Evolutionary conservation across 2,888 invertebrate genomes (phyloP).

Genomic region (Athalia cordata): DNA sequence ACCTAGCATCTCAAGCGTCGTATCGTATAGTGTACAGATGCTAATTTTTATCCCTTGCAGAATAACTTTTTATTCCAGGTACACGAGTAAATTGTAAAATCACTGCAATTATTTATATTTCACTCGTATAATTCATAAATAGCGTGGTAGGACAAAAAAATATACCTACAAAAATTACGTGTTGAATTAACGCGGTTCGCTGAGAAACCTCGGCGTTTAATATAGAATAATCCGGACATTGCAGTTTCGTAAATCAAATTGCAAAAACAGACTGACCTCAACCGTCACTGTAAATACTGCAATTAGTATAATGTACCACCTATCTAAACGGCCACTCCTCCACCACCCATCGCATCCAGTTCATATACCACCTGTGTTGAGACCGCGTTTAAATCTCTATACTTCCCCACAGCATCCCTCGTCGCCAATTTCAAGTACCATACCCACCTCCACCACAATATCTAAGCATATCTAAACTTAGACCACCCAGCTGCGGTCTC

Average conservation of each 20-base stretch:
- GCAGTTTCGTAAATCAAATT: neutral
- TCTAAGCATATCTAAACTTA: slow-evolving; percentile 43
- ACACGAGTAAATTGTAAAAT: neutral
- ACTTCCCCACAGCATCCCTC: slow-evolving; percentile 32
- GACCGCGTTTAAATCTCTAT: slow-evolving; percentile 1
- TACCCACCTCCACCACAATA: slow-evolving; percentile 13
- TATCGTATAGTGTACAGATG: neutral
- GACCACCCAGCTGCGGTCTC: slow-evolving; percentile 36
- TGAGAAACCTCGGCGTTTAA: slow-evolving; percentile 2
- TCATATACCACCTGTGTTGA: slow-evolving; percentile 25
- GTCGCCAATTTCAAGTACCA: slow-evolving; percentile 26
- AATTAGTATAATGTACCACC: neutral
- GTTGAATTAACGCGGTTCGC: neutral
- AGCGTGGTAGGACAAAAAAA: neutral
- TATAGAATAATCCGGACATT: slow-evolving; percentile 7
- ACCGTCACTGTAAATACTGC: neutral
- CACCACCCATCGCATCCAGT: neutral
- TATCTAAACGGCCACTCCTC: neutral
- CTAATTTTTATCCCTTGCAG: neutral
- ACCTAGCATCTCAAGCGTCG: neutral
- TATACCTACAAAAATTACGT: neutral
- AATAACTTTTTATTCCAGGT: neutral
- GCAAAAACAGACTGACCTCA: neutral
- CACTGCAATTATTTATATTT: slow-evolving; percentile 1
- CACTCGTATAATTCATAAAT: neutral